These are phyloP conservation scores for Apostichopus japonicus DNA, from an alignment of 35 echinoderm and acorn worm genomes.

Conservation along the genomic window DNA sequence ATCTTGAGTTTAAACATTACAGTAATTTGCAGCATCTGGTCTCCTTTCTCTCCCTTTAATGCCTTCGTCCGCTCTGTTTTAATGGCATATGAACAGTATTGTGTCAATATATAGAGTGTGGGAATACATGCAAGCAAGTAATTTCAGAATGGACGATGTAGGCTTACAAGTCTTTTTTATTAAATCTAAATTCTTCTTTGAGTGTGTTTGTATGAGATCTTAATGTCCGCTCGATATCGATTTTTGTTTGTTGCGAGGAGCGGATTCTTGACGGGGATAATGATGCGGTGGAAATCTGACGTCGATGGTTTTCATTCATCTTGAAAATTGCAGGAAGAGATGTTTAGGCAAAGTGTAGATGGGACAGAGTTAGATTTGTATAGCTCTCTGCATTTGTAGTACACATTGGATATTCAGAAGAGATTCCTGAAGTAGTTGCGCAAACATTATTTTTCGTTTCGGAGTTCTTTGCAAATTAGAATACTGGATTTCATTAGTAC, in stretches of 20 bases:
- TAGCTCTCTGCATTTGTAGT: too few species aligned
- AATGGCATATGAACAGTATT: background rate
- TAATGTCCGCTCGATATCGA: conserved; percentile 37
- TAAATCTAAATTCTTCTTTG: background rate
- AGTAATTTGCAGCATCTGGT: background rate
- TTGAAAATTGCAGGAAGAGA: background rate
- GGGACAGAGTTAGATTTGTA: background rate
- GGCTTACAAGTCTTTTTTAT: background rate
- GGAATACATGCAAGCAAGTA: background rate
- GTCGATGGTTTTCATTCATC: background rate
- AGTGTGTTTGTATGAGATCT: conserved; percentile 30
- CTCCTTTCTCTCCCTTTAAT: background rate
- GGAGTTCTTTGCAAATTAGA: too few species aligned
- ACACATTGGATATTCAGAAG: too few species aligned
- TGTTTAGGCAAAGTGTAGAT: background rate
- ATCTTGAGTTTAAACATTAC: too few species aligned
- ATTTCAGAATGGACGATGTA: background rate
- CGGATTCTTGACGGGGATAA: background rate
- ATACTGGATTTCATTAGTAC: too few species aligned
- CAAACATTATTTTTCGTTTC: too few species aligned
- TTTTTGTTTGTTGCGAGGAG: background rate
- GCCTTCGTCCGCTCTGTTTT: background rate
- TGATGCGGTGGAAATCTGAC: background rate
- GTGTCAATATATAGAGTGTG: background rate
- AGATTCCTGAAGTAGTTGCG: too few species aligned